Base-by-base conservation (phyloP, 2,797 vertebrate species). In the Manis crassicaudata region DNA sequence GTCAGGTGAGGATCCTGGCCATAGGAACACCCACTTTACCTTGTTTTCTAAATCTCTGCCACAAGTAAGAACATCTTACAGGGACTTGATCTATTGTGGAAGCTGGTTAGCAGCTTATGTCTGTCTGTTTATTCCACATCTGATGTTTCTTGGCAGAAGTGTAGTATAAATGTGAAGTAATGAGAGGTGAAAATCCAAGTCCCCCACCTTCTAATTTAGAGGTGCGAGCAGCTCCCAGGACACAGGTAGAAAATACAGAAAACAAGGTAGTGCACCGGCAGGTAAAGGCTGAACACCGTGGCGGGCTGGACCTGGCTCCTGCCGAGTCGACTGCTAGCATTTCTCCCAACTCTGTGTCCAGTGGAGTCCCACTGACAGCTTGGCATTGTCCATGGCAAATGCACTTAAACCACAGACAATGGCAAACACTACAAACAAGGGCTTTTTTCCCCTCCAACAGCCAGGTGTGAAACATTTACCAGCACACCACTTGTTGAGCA, bases 231-330 rank as follows among this genome's bases (percentile, higher is more conserved):
- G 40, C 52, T 37, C 32, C 16, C 25, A 68, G 25, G 62, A 82
- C 18, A 62, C 21, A 40, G 3, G 40, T 6, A 8, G 35, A 89
- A 29, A 11, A 7, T 2, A 13, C 6, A 50, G 37, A 46, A 46
- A 46, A 20, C 27, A 6, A 32, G 43, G 18, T 0, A 11, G 18
- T 10, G 6, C 9, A 0, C 13, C 32, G 9, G 16, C 5, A 4
- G 37, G 20, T 37, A 3, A 7, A 20, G 50, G 13, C 6, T 7
- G 72, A 10, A 27, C 35, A 8, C 12, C 21, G 0, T 0, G n/a
- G 21, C 25, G 27, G 10, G 25, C 32, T 60, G 3, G 7, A 17
- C 21, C 2, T 54, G 10, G 4, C 12, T 40, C 6, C 52, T 1
- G 5, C 18, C 43, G n/a, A 35, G 12, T 65, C 52, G 6, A 10